Evolutionary conservation across 23 tunicate species (phyloP), one percentile per base, ranked within the genome.

Genomic region (Phallusia fumigata): DNA sequence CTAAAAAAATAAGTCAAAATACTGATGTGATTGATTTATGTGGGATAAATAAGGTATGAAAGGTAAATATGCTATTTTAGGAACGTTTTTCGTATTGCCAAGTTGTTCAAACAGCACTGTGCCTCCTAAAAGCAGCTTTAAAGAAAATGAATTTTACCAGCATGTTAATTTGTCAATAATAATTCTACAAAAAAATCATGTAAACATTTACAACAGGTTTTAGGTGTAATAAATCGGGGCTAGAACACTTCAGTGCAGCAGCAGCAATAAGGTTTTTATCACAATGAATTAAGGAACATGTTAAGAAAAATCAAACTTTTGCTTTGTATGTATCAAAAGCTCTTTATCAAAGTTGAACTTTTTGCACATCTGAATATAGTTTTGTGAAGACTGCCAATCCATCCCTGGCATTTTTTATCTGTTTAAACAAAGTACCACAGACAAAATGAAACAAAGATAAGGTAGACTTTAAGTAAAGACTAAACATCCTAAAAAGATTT

Each of bases 371-470:
- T 6, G 88, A 65, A 65, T 78, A 85, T 1, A 33, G 64, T 45
- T 85, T 85, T 40, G 83, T 79, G 83, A 78, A 85, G 31, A 85
- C 88, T 32, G 88, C 88, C 19, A 85, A 64, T 36, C 82, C 88
- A 69, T 85, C 88, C 0, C 88, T 44, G 30, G 88, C 81, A 32
- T 81, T 85, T 69, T 85, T 85, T 26, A 85, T 85, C 88, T 85
- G 78, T 12, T 15, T 21, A 5, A 35, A 33, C 10, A 74, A 11
- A 65, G 40, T 28, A 40, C 36, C 36, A 31, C n/a, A 33, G 64
- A 5, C 18, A 32, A 26, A 33, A 5, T 8, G 8, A 65, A 5
- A 30, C 74, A 26, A n/a, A n/a, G n/a, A n/a, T n/a, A n/a, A n/a
- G n/a, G n/a, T n/a, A n/a, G n/a, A n/a, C n/a, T n/a, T n/a, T n/a